Base-by-base conservation (phyloP, 2,113 vertebrate genomes). In the Steatornis caripensis region DNA sequence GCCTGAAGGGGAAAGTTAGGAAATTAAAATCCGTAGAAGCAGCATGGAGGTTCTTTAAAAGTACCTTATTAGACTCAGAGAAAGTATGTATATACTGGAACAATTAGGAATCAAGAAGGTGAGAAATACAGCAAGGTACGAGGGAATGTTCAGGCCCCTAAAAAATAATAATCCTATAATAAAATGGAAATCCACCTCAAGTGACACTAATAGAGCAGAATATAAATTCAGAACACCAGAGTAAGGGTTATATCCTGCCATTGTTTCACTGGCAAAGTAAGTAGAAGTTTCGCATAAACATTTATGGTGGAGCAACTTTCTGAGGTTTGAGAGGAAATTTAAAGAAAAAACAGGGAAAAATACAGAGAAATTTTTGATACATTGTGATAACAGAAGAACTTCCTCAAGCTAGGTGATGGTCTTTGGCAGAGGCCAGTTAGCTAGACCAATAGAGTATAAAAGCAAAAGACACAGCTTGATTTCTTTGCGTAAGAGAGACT, bases 1-100 rank as follows among this genome's bases (percentile, higher is more conserved):
- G 96, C 97, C 97, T 97, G 90, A 97, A 95, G 96, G 96, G 96
- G 93, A 97, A 98, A 93, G 87, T 96, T 98, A 90, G 96, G 96
- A 97, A 93, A 95, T 98, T 96, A 96, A 92, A 97, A 97, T 97
- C 92, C 37, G 8, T 91, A 94, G 91, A 96, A 97, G 95, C 70
- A 78, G 74, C 70, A 90, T 92, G 88, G 72, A 95, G 58, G 68
- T 94, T 97, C 92, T 83, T 97, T 84, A 90, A 95, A 77, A 85
- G 61, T 70, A 79, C 74, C 80, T 87, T 94, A 61, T 96, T 95
- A 96, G 90, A 57, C 45, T 83, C 15, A 13, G 89, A 57, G 60
- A 91, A 95, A 87, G 43, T 74, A 93, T 84, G 39, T 75, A 90
- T 94, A 57, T 58, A 91, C 62, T 94, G 94, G 74, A 95, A 95